Conservation (phyloP, 1,140 invertebrate genomes). For the Phenacoccus solenopsis region DNA sequence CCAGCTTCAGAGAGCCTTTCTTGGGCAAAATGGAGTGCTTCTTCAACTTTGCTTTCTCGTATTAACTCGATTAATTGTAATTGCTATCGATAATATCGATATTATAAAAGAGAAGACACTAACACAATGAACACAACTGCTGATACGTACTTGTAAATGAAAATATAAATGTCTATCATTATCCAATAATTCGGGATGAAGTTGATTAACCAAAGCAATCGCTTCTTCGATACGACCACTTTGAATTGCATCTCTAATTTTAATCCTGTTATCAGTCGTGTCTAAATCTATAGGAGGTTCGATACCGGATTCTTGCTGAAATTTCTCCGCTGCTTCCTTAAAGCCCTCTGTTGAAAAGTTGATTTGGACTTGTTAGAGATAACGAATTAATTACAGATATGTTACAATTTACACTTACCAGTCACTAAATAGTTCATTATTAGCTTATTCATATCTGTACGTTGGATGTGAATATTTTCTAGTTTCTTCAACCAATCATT, state of each 20-base stretch:
- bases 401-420: conserved; percentile 45
- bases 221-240: conserved; percentile 86
- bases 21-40: conserved; percentile 90
- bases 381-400: background rate
- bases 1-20: conserved; percentile 81
- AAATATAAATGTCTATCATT: conserved; percentile 93
- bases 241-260: conserved; percentile 88
- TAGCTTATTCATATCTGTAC: conserved; percentile 87
- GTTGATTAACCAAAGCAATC: conserved; percentile 80
- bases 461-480: conserved; percentile 68
- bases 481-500: conserved; percentile 57
- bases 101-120: background rate
- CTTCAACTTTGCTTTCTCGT: conserved; percentile 76
- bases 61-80: conserved; percentile 91
- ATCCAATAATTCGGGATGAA: conserved; percentile 89
- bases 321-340: conserved; percentile 95
- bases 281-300: conserved; percentile 74
- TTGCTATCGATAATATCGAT: conserved; percentile 48
- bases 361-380: background rate
- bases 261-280: conserved; percentile 82
- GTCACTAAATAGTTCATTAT: conserved; percentile 98
- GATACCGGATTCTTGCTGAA: conserved; percentile 85
- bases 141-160: conserved; percentile 73
- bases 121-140: background rate
- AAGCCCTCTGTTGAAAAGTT: conserved; percentile 68